Base-by-base conservation (phyloP, 2,113 vertebrate genomes). In the Crotalus horridus region DNA sequence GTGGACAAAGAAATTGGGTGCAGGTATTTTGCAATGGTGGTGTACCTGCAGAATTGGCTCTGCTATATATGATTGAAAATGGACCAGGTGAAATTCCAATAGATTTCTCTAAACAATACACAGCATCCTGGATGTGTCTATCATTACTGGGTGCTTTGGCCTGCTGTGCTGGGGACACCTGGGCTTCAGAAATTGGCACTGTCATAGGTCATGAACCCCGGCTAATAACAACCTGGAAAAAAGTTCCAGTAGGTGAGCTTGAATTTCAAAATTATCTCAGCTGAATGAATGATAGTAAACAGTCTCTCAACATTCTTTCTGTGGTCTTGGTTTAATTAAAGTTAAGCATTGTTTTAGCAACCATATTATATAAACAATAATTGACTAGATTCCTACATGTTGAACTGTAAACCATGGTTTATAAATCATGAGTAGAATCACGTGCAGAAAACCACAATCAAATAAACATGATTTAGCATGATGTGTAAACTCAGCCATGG, bases 21-120 rank as follows among this genome's bases (percentile, higher is more conserved):
- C 99, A 99, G 96, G 99, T 99, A 0, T 98, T 99, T 96, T 99
- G 99, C 96, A 99, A 99, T 0, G 99, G 99, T 55, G 99, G 98
- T 2, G 97, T 99, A 51, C 98, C 99, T 58, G 98, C 99, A 6
- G 99, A 99, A 95, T 96, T 99, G 88, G 99, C 99, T 1, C 94
- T 99, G 94, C 97, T 99, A 0, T 99, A 99, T 92, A 99, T 99
- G 99, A 99, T 99, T 43, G 99, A 99, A 98, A 98, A 97, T 90
- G 99, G 99, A 89, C 99, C 99, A 0, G 99, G 99, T 85, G 99
- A 99, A 98, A 99, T 99, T 61, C 97, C 99, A 0, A 96, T 99
- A 0, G 99, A 99, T 91, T 99, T 99, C 94, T 97, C 98, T 6
- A 98, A 97, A 91, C 98, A 99, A 61, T 98, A 99, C 94, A 98